Evolutionary conservation across 1,140 invertebrate species (phyloP), one percentile per base, ranked within the genome.

Genomic region (Apis dorsata): DNA sequence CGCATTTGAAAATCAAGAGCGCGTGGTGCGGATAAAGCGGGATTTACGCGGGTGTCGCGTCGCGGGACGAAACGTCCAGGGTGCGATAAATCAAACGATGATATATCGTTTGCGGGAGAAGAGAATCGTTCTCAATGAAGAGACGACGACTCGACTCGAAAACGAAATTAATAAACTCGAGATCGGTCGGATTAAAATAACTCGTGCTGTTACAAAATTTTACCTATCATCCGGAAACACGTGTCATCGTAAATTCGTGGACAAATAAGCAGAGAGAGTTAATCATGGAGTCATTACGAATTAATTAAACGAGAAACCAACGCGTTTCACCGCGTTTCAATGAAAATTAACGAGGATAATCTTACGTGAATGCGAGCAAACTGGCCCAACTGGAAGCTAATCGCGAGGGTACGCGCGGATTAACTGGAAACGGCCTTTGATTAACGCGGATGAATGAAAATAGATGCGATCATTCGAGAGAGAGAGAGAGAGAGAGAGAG

Each of bases 31-130:
- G 57, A 79, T 72, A 79, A 72, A 79, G 57, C n/a, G 68, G 28
- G 72, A 79, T 79, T 72, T 72, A 72, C 78, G 69, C 57, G 49
- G 55, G 44, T 34, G 55, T 53, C 59, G 68, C 57, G 68, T 34
- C 60, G 55, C 68, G 13, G 28, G 53, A 72, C 78, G 59, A 34
- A 62, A 51, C 44, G 57, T 49, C 24, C 24, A 15, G 57, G 13
- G 44, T 8, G 21, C 69, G 49, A 4, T 72, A 72, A 72, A 79
- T 72, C 78, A 72, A 72, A 62, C 24, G 77, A 7, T 28, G 68
- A 63, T 53, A 51, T 60, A 60, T 72, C 53, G 44, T 53, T 24
- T 10, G 17, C 69, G n/a, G 69, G 53, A 13, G 19, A 5, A 0
- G 5, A 28, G 15, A 44, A 24, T 24, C 24, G 24, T 24, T 0